Conservation (phyloP, 2,113 vertebrate species). For the Rhea americana region DNA sequence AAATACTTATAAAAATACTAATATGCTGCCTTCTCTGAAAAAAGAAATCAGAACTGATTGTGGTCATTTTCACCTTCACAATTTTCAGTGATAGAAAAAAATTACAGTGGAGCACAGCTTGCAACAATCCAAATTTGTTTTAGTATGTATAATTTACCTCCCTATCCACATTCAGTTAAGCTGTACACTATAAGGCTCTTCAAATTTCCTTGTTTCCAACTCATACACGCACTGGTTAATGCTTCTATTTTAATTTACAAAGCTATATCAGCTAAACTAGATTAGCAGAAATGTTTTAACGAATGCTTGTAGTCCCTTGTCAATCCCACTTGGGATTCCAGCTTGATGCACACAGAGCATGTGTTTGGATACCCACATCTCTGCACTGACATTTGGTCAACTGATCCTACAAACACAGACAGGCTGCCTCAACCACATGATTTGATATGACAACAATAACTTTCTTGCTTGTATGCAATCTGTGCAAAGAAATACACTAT, state of each 20-base stretch:
- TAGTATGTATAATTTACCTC: neutral
- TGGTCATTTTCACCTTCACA: neutral
- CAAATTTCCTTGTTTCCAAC: neutral
- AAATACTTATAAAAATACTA: neutral
- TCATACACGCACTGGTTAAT: neutral
- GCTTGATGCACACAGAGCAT: neutral
- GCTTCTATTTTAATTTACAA: neutral
- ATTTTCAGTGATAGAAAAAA: neutral
- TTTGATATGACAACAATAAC: neutral
- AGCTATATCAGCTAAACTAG: neutral
- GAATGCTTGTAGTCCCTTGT: neutral
- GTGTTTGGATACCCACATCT: neutral
- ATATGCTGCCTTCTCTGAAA: neutral
- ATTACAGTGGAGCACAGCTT: neutral
- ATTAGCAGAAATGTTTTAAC: neutral
- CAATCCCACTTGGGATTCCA: neutral
- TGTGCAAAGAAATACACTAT: neutral
- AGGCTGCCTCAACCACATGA: neutral
- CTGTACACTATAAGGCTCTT: neutral
- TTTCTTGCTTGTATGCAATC: neutral
- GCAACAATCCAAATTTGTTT: neutral
- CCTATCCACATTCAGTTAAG: neutral
- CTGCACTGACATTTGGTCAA: accelerated
- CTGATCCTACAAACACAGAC: neutral
- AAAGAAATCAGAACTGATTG: neutral